Conservation (phyloP, 2,888 invertebrate genomes). For the Acholoe squamosa region DNA sequence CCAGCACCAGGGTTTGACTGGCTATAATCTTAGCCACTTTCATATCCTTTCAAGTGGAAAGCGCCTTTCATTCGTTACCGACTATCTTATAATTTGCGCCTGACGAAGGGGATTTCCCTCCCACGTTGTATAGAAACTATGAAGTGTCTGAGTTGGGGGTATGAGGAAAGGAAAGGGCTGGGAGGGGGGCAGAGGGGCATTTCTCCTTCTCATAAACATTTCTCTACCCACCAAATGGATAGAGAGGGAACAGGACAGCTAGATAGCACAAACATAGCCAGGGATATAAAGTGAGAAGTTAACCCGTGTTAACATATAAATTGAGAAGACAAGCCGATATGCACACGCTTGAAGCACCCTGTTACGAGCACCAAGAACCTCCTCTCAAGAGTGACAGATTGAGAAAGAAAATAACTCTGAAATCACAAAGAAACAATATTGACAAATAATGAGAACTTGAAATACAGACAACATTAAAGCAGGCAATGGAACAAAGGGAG, state of each 20-base stretch:
- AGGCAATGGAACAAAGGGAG: no score
- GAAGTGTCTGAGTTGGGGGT: not conserved
- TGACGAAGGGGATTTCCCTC: conserved; percentile 4
- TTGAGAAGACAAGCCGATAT: no score
- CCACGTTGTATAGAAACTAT: no score
- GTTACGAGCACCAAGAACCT: no score
- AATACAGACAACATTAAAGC: not conserved
- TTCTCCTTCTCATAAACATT: no score
- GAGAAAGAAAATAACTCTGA: no score
- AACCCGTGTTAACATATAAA: no score
- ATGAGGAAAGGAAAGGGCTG: not conserved
- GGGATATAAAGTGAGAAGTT: not conserved
- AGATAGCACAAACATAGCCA: not conserved
- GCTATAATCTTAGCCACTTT: conserved; percentile 51
- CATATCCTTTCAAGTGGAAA: conserved; percentile 49
- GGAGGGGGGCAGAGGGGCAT: not conserved
- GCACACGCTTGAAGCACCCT: no score
- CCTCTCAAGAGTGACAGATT: no score
- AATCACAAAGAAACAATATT: no score
- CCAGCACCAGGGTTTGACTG: conserved; percentile 12
- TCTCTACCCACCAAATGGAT: no score
- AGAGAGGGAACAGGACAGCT: not conserved
- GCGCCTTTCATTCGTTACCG: conserved; percentile 46
- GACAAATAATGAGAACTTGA: no score
- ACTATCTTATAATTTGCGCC: conserved; percentile 60